Evolutionary conservation across 1,140 invertebrate species (phyloP), one percentile per base, ranked within the genome.

Genomic region (Delia radicum): DNA sequence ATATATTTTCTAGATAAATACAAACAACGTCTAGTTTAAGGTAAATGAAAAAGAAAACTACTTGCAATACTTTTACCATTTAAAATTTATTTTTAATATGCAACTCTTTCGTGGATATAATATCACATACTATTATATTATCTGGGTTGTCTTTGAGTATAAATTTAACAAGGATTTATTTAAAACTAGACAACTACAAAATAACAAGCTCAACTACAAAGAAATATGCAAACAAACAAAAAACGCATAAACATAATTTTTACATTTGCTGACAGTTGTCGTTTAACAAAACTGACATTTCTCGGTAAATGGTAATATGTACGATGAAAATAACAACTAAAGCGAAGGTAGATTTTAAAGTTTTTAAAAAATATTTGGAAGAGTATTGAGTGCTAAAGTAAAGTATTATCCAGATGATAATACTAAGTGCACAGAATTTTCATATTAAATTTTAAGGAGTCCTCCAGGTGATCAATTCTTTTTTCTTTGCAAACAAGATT

Each of bases 251-350:
- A 69, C 65, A 69, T 69, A 69, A n/a, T 69, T 69, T 69, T 69
- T 31, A 26, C 65, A 69, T 69, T 69, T 69, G 29, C 65, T 69
- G 65, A 69, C 65, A 33, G 65, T 69, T 69, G 29, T 69, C 65
- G 65, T 69, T 69, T 69, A 33, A 69, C 18, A 55, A 55, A 55
- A 10, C n/a, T 55, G 65, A 69, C 65, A 69, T 69, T 69, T 69
- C 21, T 2, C 24, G 8, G 18, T 18, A 55, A 55, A 55, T 24
- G 18, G 48, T 0, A 55, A 2, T 21, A 3, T n/a, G n/a, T n/a
- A n/a, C n/a, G n/a, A n/a, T 37, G 33, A 18, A 8, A 24, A 55
- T 10, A 7, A 2, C 18, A 21, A 55, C n/a, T 24, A n/a, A 18
- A 18, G 7, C 15, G 10, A 21, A 55, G n/a, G n/a, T n/a, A n/a